Evolutionary conservation across 2,888 invertebrate genomes (phyloP), one percentile per base, ranked within the genome.

Genomic region (Melinopterus prodromus): DNA sequence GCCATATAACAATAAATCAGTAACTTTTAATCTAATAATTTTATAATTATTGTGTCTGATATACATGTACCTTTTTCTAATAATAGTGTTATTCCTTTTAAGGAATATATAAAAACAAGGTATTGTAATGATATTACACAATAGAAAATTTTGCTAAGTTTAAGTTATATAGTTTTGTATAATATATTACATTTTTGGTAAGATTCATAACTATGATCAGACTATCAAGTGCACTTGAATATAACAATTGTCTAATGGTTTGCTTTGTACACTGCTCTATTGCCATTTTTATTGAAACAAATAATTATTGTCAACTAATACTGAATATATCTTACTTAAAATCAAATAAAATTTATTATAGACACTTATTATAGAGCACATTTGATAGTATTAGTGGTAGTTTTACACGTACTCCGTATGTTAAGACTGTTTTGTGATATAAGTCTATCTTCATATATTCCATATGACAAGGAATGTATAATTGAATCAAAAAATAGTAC

Each of bases 191-290:
- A 81, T 78, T 81, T 81, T 81, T 81, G 81, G 81, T 81, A 81
- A 78, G 78, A 79, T 81, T 81, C 77, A 78, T 78, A 74, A 77
- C 77, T 80, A 80, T 71, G 69, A 79, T 79, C 79, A 80, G 79
- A 79, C 81, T 83, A 82, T 82, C 82, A 83, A 83, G 83, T 83
- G 83, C 83, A 83, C 83, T 83, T 83, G 82, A 81, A 80, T 78
- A 77, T 78, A 80, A 81, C 80, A 81, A 81, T 80, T 81, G 80
- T 78, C 81, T 81, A 81, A 81, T 71, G 76, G 71, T 78, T 77
- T 79, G 79, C 70, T 77, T 76, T 36, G 35, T 69, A 79, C 75
- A 72, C 80, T 78, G 80, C 78, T 78, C 78, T 78, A 76, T 70
- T 76, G 16, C 26, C 38, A 69, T 53, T 75, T 16, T 69, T 16